phyloP scores from a whole-genome alignment of 1,140 invertebrate species.

The Saccostrea cuccullata region DNA sequence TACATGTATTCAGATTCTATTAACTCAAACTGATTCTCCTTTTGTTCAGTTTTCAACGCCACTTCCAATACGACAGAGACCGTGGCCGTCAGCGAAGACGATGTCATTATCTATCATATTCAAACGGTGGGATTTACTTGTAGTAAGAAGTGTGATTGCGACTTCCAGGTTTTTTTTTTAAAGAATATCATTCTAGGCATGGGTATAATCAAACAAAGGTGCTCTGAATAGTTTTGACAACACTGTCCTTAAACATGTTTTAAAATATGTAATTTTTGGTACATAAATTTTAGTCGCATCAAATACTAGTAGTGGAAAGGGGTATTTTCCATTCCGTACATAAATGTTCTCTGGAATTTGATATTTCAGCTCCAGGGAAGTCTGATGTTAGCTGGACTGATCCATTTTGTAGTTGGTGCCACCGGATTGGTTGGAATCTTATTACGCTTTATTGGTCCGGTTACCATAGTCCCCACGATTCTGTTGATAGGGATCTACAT shows the following conservation, averaged over 20 bases:
- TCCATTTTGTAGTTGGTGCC: slow-evolving; percentile 70
- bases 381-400: slow-evolving; percentile 66
- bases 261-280: too few species aligned
- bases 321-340: too few species aligned
- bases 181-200: too few species aligned
- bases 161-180: too few species aligned
- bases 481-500: slow-evolving; percentile 78
- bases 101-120: slow-evolving; percentile 6
- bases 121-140: slow-evolving; percentile 1
- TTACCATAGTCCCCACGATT: slow-evolving; percentile 79
- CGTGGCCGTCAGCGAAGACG: not conserved
- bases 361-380: slow-evolving; percentile 69
- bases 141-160: too few species aligned
- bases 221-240: too few species aligned
- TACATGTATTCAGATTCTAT: too few species aligned
- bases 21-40: not conserved
- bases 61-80: slow-evolving; percentile 2
- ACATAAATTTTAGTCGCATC: too few species aligned
- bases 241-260: too few species aligned
- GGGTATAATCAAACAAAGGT: too few species aligned
- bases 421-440: slow-evolving; percentile 86
- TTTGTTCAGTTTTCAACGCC: slow-evolving; percentile 19
- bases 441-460: slow-evolving; percentile 82
- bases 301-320: too few species aligned
- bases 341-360: too few species aligned